These are phyloP conservation scores for Hippoglossus stenolepis DNA, from an alignment of 2,113 vertebrate genomes.

Conservation along the genomic window DNA sequence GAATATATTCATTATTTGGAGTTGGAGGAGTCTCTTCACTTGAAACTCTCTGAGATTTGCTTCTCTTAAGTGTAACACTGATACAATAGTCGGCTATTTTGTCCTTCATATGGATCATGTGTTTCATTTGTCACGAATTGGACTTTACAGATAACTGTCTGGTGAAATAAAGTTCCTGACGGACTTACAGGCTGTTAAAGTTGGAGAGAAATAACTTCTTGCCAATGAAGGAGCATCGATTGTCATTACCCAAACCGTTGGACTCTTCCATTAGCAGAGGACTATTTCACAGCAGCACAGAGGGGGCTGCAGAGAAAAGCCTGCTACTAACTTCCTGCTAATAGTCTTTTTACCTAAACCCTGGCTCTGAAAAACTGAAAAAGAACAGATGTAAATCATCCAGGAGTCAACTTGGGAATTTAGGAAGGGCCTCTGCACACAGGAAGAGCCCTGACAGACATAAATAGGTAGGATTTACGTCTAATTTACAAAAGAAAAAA, in stretches of 20 bases:
- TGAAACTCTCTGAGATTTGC: neutral
- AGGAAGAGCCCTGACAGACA: slow-evolving; percentile 32
- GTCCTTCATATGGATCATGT: neutral
- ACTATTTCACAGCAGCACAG: slow-evolving; percentile 31
- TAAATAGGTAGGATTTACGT: slow-evolving; percentile 24
- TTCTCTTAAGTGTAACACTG: neutral
- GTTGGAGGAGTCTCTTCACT: slow-evolving; percentile 21
- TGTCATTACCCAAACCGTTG: slow-evolving; percentile 51
- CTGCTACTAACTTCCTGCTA: slow-evolving; percentile 37
- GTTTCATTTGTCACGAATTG: too few relatives aligned
- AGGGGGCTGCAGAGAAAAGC: slow-evolving; percentile 16
- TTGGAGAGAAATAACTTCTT: slow-evolving; percentile 33
- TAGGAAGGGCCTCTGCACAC: slow-evolving; percentile 13
- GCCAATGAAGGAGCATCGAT: slow-evolving; percentile 32
- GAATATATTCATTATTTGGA: slow-evolving; percentile 49
- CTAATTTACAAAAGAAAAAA: slow-evolving; percentile 6
- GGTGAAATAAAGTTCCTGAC: slow-evolving; percentile 20
- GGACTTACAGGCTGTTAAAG: slow-evolving; percentile 11
- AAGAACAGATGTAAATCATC: slow-evolving; percentile 46
- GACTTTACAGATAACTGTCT: neutral
- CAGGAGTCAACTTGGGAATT: slow-evolving; percentile 31
- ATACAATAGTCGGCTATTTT: neutral
- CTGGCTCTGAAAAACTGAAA: slow-evolving; percentile 38
- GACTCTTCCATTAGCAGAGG: slow-evolving; percentile 30
- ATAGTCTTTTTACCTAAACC: slow-evolving; percentile 34